A percentile compares a stretch with the other conserved stretches of the same genome.
Evolutionary conservation across 2,113 vertebrate species (phyloP).

Genomic region (Uria aalge): DNA sequence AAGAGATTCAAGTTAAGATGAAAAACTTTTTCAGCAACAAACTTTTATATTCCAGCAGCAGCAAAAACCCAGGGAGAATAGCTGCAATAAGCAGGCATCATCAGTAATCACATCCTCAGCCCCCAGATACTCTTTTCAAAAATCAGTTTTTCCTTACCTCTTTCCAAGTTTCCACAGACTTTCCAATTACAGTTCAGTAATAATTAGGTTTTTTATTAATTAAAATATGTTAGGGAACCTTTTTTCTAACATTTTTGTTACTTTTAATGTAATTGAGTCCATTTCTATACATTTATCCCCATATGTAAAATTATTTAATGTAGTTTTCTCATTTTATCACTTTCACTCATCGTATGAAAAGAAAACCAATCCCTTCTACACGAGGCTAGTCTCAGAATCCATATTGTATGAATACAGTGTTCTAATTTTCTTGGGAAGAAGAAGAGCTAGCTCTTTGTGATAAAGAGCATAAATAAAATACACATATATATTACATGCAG

Average conservation of each 20-base stretch:
- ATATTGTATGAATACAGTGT: neutral
- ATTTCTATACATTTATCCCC: constrained; percentile 23
- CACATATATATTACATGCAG: neutral
- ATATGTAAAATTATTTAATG: constrained; percentile 39
- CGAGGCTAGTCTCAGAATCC: neutral
- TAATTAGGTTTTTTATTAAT: constrained; percentile 65
- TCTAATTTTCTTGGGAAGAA: constrained; percentile 29
- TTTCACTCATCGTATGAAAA: neutral
- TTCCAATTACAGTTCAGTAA: constrained; percentile 59
- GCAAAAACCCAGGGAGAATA: neutral
- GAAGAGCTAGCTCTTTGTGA: neutral
- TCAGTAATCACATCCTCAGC: constrained; percentile 26
- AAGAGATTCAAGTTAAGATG: constrained; percentile 32
- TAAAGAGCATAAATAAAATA: constrained; percentile 49
- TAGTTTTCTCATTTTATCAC: constrained; percentile 17
- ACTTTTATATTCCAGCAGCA: constrained; percentile 45
- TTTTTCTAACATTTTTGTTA: constrained; percentile 28
- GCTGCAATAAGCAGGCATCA: neutral
- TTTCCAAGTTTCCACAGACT: constrained; percentile 29
- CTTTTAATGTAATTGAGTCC: constrained; percentile 29
- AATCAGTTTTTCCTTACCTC: neutral
- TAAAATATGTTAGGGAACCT: constrained; percentile 46
- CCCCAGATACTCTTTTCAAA: constrained; percentile 19
- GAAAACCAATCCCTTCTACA: neutral
- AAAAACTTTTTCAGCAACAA: constrained; percentile 44